Evolutionary conservation across 2,113 vertebrate genomes (phyloP).

Genomic region (Formicarius rufipectus): DNA sequence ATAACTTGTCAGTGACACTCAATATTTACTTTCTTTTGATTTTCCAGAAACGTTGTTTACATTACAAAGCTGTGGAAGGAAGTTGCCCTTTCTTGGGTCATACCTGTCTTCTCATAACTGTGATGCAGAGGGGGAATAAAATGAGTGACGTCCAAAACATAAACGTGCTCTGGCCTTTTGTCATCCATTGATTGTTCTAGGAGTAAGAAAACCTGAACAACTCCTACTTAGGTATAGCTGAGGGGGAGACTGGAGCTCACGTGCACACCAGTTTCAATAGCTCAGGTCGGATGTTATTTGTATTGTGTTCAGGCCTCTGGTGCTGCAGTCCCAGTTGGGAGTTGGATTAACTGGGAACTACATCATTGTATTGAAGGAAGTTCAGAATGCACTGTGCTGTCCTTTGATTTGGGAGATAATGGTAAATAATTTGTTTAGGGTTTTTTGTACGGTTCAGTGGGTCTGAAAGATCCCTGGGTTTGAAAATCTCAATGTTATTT

Average conservation of each 20-base stretch:
- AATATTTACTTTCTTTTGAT: background rate
- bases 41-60: slow-evolving; percentile 6
- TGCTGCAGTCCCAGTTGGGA: background rate
- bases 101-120: background rate
- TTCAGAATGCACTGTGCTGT: background rate
- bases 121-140: background rate
- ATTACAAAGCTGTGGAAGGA: background rate
- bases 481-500: background rate
- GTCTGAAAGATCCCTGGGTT: background rate
- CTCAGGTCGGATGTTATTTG: background rate
- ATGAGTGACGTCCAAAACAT: background rate
- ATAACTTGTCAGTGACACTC: background rate
- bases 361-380: background rate
- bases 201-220: background rate
- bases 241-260: background rate
- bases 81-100: background rate
- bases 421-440: background rate
- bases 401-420: background rate
- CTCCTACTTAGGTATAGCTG: background rate
- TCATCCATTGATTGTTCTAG: background rate
- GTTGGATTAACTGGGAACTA: background rate
- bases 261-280: background rate
- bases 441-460: background rate
- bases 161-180: background rate
- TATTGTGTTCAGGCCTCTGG: background rate